These are phyloP conservation scores for Brachyopa scutellaris DNA, from an alignment of 2,888 invertebrate species.

Conservation along the genomic window DNA sequence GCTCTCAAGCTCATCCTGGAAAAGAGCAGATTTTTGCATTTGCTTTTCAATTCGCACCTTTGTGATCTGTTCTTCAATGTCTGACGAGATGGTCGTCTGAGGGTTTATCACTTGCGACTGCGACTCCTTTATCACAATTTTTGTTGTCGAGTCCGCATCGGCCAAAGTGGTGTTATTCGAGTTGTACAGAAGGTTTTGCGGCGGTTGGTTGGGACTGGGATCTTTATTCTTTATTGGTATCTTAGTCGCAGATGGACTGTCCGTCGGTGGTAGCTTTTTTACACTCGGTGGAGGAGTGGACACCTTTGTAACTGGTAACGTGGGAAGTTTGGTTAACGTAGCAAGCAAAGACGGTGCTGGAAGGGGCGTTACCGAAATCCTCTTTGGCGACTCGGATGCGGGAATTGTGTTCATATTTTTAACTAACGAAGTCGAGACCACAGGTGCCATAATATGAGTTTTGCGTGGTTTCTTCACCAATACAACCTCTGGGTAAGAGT, in stretches of 20 bases:
- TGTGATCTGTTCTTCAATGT: constrained; percentile 34
- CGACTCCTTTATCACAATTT: constrained; percentile 74
- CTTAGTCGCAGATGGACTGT: background rate
- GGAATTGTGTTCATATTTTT: background rate
- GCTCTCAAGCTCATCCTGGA: background rate
- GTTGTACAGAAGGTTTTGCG: constrained; percentile 44
- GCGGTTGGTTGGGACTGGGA: background rate
- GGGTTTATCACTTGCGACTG: constrained; percentile 68
- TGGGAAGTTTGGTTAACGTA: background rate
- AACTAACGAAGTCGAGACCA: background rate
- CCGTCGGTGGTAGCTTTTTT: background rate
- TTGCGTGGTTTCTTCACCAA: constrained; percentile 34
- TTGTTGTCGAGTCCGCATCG: constrained; percentile 79
- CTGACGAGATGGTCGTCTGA: background rate
- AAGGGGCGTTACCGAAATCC: background rate
- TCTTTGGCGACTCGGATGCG: constrained; percentile 13
- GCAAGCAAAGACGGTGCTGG: background rate
- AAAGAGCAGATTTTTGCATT: background rate
- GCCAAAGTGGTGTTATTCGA: constrained; percentile 75
- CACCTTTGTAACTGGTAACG: background rate
- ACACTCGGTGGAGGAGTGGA: background rate
- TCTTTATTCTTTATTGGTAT: constrained; percentile 1
- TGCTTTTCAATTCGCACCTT: constrained; percentile 52
- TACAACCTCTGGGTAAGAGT: constrained; percentile 51
- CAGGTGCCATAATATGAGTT: background rate